Evolutionary conservation across 2,113 vertebrate species (phyloP).

Genomic region (Chiloscyllium plagiosum): DNA sequence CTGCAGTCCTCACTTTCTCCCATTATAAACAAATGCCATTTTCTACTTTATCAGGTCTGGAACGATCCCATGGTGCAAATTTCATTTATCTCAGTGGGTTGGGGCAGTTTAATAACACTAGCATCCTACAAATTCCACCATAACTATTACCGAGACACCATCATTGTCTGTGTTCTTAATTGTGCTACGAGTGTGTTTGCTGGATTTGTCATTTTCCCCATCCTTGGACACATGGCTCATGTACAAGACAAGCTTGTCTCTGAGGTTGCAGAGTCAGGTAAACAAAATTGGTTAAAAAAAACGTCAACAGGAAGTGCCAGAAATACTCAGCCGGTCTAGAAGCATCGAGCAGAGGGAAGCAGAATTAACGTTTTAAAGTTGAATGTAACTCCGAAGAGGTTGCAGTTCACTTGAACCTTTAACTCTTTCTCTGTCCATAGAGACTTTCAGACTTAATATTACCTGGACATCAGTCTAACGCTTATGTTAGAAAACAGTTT

Average conservation of each 20-base stretch:
- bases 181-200: constrained; percentile 83
- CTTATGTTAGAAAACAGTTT: too few species aligned
- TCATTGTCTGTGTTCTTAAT: constrained; percentile 76
- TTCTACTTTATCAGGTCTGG: constrained; percentile 69
- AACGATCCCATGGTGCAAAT: constrained; percentile 91
- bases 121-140: constrained; percentile 91
- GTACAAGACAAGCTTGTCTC: constrained; percentile 67
- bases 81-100: constrained; percentile 77
- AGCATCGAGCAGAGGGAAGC: too few species aligned
- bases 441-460: too few species aligned
- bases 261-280: constrained; percentile 82
- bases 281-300: constrained; percentile 23
- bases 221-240: constrained; percentile 69
- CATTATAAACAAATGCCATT: neutral
- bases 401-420: too few species aligned
- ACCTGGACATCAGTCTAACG: too few species aligned
- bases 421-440: too few species aligned
- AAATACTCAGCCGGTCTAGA: too few species aligned
- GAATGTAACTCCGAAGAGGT: too few species aligned
- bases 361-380: too few species aligned
- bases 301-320: too few species aligned
- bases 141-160: constrained; percentile 78
- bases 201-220: constrained; percentile 72
- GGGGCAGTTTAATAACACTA: constrained; percentile 80
- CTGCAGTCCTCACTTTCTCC: too few species aligned